Base-by-base conservation (phyloP, 2,113 vertebrate species). In the Marcusenius ussheri region DNA sequence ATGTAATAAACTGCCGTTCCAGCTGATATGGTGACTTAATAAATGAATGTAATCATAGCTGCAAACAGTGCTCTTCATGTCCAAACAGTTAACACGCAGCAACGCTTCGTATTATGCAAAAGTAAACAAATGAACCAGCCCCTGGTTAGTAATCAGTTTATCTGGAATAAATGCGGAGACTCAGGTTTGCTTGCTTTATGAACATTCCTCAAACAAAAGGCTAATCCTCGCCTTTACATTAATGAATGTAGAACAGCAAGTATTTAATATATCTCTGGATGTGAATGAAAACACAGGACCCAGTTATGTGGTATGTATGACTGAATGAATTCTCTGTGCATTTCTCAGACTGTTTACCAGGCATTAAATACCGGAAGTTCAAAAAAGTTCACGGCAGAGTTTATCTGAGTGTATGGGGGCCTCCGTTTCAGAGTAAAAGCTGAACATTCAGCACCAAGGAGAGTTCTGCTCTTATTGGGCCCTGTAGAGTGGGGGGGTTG, bases 371-470 rank as follows among this genome's bases (percentile, higher is more conserved):
- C 70, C 46, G 6, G 88, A 19, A 27, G 49, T n/a, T 7, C 31
- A 45, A 24, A 83, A 83, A 46, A 46, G 45, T 47, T 46, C 13
- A 45, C 19, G 17, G 21, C 46, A 3, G 3, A 47, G 42, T 39
- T 24, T 1, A 84, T 46, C 39, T 83, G 77, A 31, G n/a, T 46
- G 46, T 46, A 24, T 46, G n/a, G 70, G 13, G 4, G 24, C 11
- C 19, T 89, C 15, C 7, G 9, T 83, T 66, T 49, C 19, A 31
- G 27, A 35, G 51, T 39, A 56, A 31, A 53, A 27, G 66, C 31
- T 56, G 7, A 21, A 21, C 27, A 53, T 88, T 88, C 90, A 90
- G 90, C 39, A 84, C 90, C 90, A 84, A 88, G 87, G 87, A 84
- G 46, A 90, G 90, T 70, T 88, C 90, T 62, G 49, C 8, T 85